Evolutionary conservation across 2,113 vertebrate genomes (phyloP).

Genomic region (Nyctereutes procyonoides): DNA sequence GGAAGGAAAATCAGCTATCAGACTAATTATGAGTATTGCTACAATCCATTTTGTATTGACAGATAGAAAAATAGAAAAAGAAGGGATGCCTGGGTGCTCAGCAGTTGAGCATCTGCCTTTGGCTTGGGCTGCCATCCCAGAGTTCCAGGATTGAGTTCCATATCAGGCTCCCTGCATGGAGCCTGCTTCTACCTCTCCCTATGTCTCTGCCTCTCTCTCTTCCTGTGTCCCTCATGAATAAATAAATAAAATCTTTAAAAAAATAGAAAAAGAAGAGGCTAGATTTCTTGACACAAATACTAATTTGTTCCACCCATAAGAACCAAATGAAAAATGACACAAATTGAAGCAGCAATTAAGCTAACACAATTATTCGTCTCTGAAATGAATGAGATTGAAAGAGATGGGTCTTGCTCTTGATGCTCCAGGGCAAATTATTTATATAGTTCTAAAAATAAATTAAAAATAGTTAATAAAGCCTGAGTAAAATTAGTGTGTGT

Average conservation of each 20-base stretch:
- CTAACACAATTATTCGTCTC: constrained; percentile 28
- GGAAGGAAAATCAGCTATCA: background rate
- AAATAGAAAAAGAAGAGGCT: background rate
- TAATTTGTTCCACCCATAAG: background rate
- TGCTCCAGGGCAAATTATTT: background rate
- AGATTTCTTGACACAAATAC: background rate
- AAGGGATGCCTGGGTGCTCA: too few species aligned
- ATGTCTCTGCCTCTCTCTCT: too few species aligned
- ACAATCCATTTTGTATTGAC: background rate
- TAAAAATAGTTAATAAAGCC: background rate
- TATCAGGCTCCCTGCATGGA: too few species aligned
- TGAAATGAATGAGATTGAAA: constrained; percentile 53
- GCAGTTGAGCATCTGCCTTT: too few species aligned
- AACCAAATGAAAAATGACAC: background rate
- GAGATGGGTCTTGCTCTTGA: background rate
- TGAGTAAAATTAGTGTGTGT: background rate
- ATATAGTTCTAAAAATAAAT: constrained; percentile 14
- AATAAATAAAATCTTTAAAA: too few species aligned
- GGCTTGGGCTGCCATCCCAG: too few species aligned
- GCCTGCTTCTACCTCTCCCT: too few species aligned
- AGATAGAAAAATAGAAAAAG: background rate
- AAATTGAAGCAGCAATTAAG: constrained; percentile 48
- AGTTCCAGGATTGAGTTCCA: too few species aligned
- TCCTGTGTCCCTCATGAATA: too few species aligned
- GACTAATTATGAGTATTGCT: background rate